phyloP scores from a whole-genome alignment of 2,888 invertebrate genomes.

The Hyalella azteca region DNA sequence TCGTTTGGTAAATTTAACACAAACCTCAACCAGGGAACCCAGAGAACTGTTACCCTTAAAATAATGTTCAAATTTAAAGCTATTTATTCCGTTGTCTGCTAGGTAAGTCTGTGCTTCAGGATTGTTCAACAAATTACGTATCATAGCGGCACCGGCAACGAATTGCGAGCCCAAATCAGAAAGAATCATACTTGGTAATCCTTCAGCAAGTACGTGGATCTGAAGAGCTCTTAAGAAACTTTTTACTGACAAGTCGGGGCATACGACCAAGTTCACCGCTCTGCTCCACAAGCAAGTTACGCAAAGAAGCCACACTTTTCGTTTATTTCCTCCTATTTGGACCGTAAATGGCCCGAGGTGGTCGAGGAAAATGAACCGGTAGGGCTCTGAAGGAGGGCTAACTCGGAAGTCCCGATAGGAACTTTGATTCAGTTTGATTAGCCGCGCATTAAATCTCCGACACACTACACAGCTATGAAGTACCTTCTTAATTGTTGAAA shows the following conservation, averaged over 20 bases:
- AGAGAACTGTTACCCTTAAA: constrained; percentile 28
- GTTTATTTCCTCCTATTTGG: background rate
- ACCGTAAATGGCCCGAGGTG: background rate
- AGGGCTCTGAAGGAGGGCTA: background rate
- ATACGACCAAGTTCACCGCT: constrained; percentile 14
- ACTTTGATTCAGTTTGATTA: constrained; percentile 26
- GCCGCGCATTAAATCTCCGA: background rate
- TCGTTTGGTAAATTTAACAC: constrained; percentile 25
- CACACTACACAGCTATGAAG: background rate
- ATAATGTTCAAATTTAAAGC: constrained; percentile 24
- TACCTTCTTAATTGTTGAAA: background rate
- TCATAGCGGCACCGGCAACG: background rate
- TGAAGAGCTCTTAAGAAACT: constrained; percentile 34
- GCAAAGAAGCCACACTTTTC: background rate
- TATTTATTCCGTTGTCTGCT: constrained; percentile 1
- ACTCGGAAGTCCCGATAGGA: background rate
- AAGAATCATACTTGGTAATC: background rate
- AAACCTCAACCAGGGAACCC: constrained; percentile 33
- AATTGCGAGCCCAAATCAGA: constrained; percentile 24
- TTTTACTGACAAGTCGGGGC: background rate
- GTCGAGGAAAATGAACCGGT: background rate
- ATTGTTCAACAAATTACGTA: background rate
- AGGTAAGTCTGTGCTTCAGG: background rate
- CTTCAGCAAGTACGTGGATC: constrained; percentile 11
- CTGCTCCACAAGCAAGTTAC: constrained; percentile 38